Conservation (phyloP, 1,140 invertebrate species). For the Platyscapa corneri region DNA sequence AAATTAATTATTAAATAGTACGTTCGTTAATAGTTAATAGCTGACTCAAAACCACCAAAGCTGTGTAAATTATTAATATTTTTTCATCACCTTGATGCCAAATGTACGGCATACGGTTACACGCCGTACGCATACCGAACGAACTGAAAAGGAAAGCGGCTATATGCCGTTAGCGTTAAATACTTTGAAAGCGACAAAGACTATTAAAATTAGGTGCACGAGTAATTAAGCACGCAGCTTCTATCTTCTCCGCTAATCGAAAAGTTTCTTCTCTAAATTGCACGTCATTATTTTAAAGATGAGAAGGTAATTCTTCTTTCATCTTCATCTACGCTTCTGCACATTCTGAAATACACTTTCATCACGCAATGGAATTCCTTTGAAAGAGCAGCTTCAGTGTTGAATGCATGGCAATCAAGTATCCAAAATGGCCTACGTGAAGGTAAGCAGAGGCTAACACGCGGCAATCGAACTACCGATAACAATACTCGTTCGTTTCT, state of each 20-base stretch:
- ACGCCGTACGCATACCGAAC: background rate
- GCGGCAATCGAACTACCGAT: constrained; percentile 22
- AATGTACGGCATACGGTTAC: background rate
- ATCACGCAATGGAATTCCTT: background rate
- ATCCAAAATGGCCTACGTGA: background rate
- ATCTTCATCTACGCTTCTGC: background rate
- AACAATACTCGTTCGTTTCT: constrained; percentile 19
- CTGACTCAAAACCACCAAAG: constrained; percentile 47
- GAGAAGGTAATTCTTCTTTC: background rate
- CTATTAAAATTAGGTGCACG: background rate
- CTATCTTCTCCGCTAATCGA: no score
- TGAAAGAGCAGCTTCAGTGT: background rate
- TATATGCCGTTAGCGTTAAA: background rate
- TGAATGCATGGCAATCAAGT: background rate
- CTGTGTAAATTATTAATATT: constrained; percentile 60
- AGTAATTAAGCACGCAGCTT: background rate
- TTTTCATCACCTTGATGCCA: background rate
- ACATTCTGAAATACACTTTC: background rate
- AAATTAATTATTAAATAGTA: constrained; percentile 64
- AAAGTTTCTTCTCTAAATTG: no score
- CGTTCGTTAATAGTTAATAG: no score
- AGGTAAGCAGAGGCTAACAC: background rate
- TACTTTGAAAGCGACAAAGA: no score
- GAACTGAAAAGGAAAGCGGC: background rate
- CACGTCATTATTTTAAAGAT: background rate